Percentiles rank a stretch among this genome's conserved stretches.
Evolutionary conservation across 2,113 vertebrate genomes (phyloP).

Genomic region (Probosciger aterrimus): DNA sequence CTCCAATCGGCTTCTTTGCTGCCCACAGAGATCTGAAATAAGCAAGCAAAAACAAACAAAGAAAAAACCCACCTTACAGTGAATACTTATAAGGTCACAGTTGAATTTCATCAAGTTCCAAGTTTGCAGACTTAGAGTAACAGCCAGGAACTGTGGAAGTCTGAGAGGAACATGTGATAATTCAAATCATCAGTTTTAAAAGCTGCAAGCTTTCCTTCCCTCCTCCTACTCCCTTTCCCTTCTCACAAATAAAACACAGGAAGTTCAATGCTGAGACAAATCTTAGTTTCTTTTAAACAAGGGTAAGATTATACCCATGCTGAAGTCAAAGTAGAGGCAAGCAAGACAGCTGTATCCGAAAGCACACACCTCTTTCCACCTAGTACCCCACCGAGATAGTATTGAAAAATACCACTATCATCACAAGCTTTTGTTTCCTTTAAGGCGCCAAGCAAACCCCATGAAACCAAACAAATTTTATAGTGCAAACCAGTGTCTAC

Average conservation of each 20-base stretch:
- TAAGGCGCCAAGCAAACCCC: not conserved
- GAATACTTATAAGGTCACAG: not conserved
- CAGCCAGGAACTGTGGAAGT: not conserved
- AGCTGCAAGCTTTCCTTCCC: not conserved
- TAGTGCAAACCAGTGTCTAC: not conserved
- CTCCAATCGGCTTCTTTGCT: not conserved
- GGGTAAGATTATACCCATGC: not conserved
- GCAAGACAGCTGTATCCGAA: not conserved
- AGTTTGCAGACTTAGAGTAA: not conserved
- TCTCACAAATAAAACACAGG: not conserved
- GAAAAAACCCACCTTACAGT: not conserved
- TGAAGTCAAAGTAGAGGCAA: not conserved
- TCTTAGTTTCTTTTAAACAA: not conserved
- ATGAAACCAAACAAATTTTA: not conserved
- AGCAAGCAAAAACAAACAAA: not conserved
- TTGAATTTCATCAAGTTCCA: conserved; percentile 8
- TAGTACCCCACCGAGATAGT: not conserved
- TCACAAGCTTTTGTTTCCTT: not conserved
- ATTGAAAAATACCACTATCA: not conserved
- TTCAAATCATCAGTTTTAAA: not conserved
- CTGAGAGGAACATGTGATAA: not conserved
- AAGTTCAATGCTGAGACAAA: not conserved
- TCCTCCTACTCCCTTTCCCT: not conserved
- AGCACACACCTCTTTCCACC: not conserved
- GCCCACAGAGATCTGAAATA: not conserved